Evolutionary conservation across 2,797 vertebrate genomes (phyloP).

Genomic region (Perodicticus potto): DNA sequence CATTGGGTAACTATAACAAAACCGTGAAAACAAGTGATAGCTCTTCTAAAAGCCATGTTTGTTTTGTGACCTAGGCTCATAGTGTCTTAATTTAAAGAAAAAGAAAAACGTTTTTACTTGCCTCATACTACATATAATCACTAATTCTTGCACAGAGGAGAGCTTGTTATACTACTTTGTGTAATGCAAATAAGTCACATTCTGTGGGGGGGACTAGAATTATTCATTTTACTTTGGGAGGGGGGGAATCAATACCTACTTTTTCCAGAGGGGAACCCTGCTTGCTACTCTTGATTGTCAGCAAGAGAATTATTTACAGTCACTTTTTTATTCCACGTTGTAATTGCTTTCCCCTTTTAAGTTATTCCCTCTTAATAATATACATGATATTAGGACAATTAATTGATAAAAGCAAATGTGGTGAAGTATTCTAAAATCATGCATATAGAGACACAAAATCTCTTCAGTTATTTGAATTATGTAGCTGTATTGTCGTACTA

Average conservation of each 20-base stretch:
- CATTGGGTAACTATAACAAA: not conserved
- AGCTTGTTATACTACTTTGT: not conserved
- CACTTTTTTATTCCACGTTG: not conserved
- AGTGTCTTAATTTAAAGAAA: conserved; percentile 20
- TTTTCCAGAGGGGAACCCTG: not conserved
- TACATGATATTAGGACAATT: not conserved
- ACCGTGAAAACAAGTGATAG: not conserved
- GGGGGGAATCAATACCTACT: too few species aligned
- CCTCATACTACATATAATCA: not conserved
- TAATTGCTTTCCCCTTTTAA: not conserved
- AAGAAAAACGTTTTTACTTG: conserved; percentile 30
- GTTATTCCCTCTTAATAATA: not conserved
- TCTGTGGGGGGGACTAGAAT: not conserved
- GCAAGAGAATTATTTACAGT: not conserved
- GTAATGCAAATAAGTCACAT: conserved; percentile 46
- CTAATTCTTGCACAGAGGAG: not conserved
- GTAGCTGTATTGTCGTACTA: not conserved
- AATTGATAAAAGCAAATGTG: not conserved
- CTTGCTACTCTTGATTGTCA: not conserved
- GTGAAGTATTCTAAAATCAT: not conserved
- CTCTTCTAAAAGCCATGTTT: not conserved
- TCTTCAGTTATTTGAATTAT: not conserved
- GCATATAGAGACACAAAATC: not conserved
- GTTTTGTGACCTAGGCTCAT: not conserved
- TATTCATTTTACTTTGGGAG: not conserved